These are phyloP conservation scores for Artibeus jamaicensis DNA, from an alignment of 2,797 vertebrate species.

Conservation along the genomic window DNA sequence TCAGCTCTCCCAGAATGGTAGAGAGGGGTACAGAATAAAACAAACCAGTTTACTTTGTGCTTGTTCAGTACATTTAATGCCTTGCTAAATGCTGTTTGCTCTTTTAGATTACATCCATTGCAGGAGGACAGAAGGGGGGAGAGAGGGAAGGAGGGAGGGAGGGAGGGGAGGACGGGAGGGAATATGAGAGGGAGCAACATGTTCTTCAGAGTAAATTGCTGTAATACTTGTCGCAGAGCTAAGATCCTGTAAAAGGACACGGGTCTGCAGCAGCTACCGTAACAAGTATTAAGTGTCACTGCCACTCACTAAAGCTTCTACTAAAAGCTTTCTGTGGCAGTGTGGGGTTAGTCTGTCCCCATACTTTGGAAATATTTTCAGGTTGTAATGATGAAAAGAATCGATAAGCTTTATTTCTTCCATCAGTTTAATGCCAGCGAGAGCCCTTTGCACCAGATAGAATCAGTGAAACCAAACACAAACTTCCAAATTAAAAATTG, in stretches of 20 bases:
- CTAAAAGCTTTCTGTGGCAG: background rate
- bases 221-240: background rate
- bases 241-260: background rate
- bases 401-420: background rate
- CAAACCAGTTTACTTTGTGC: background rate
- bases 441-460: background rate
- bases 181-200: background rate
- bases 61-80: background rate
- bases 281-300: background rate
- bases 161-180: too few species aligned
- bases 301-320: background rate
- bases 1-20: background rate
- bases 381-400: background rate
- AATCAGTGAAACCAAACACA: background rate
- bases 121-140: background rate
- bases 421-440: background rate
- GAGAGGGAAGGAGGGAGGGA: background rate
- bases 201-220: background rate
- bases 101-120: background rate
- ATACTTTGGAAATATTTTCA: background rate
- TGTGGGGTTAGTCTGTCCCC: background rate
- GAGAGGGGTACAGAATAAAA: background rate
- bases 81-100: background rate
- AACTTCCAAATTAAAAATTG: background rate
- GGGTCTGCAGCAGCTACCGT: background rate